Evolutionary conservation across 2,113 vertebrate species (phyloP).

Genomic region (Nasalis larvatus): DNA sequence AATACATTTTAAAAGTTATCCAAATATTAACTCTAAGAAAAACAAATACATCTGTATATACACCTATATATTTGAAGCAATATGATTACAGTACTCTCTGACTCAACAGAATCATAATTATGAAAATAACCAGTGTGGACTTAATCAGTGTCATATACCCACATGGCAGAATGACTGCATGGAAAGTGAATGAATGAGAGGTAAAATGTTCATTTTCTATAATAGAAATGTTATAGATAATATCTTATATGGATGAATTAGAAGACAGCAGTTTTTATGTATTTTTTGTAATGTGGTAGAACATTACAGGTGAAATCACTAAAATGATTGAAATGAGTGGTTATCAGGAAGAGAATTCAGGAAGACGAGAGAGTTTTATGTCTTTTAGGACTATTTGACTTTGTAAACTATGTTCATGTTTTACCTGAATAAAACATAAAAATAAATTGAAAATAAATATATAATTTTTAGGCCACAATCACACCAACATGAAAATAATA

Average conservation of each 20-base stretch:
- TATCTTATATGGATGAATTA: neutral
- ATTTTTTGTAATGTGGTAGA: neutral
- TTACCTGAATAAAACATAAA: slow-evolving; percentile 19
- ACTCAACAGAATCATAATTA: neutral
- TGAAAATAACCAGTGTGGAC: neutral
- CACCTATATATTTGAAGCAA: neutral
- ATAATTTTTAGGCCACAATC: neutral
- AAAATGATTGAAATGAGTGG: neutral
- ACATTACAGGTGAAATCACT: neutral
- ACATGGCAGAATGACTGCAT: neutral
- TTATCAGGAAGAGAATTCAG: neutral
- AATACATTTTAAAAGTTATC: neutral
- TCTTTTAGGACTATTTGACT: neutral
- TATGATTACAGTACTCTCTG: neutral
- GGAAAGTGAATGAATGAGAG: neutral
- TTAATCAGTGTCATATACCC: neutral
- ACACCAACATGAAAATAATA: neutral
- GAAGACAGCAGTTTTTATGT: neutral
- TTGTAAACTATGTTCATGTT: neutral
- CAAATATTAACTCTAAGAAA: neutral
- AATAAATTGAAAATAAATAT: neutral
- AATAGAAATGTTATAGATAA: neutral
- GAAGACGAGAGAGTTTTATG: neutral
- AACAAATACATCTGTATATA: neutral
- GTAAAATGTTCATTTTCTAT: neutral